Percentiles rank a stretch among this genome's conserved stretches.
Conservation (phyloP, 2,113 vertebrate species). For the Sebastes fasciatus region DNA sequence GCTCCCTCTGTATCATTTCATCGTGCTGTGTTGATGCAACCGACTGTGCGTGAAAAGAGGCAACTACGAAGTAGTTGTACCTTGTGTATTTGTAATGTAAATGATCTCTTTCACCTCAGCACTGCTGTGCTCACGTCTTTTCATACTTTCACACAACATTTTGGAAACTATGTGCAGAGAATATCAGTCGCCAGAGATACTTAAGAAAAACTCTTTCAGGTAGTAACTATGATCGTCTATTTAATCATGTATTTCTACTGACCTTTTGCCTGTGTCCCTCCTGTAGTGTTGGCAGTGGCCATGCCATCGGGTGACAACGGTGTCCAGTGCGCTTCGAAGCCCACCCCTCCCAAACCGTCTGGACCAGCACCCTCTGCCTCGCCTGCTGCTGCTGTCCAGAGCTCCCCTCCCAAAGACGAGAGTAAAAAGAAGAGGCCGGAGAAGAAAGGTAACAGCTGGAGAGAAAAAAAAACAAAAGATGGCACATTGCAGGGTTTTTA, state of each 20-base stretch:
- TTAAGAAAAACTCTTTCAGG: background rate
- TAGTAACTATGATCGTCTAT: background rate
- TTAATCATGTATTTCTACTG: background rate
- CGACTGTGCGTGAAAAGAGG: slow-evolving; percentile 25
- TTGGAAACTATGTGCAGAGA: background rate
- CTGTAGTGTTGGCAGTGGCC: slow-evolving; percentile 87
- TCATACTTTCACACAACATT: background rate
- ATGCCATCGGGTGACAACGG: slow-evolving; percentile 73
- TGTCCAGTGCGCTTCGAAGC: slow-evolving; percentile 70
- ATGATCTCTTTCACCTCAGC: background rate
- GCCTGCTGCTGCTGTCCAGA: slow-evolving; percentile 50
- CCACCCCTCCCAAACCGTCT: slow-evolving; percentile 55
- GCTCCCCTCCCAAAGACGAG: slow-evolving; percentile 81
- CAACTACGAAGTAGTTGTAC: slow-evolving; percentile 2
- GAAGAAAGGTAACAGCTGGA: slow-evolving; percentile 89
- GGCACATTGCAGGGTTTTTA: background rate
- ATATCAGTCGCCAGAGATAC: background rate
- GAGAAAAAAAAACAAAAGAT: background rate
- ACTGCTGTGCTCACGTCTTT: background rate
- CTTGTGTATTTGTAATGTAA: slow-evolving; percentile 28
- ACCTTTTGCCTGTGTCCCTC: slow-evolving; percentile 13
- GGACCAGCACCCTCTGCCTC: slow-evolving; percentile 69
- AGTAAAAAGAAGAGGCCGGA: slow-evolving; percentile 91
- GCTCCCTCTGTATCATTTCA: slow-evolving; percentile 63
- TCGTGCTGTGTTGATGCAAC: slow-evolving; percentile 52